phyloP scores from a whole-genome alignment of 1,140 invertebrate species.

The Tetraneura akinire region DNA sequence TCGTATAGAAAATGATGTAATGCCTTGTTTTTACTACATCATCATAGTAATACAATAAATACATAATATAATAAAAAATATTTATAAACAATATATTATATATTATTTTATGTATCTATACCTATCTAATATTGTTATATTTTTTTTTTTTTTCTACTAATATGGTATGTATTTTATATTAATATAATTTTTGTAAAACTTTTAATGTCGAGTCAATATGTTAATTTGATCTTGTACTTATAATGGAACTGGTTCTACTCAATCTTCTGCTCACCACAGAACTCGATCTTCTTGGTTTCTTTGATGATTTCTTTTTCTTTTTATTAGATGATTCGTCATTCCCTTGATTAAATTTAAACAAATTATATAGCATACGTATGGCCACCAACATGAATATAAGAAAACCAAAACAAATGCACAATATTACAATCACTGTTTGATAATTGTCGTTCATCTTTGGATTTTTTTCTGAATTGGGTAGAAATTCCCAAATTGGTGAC shows the following conservation, averaged over 20 bases:
- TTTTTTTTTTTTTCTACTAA: no score
- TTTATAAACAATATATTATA: no score
- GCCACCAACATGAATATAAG: slow-evolving; percentile 21
- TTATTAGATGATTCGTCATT: background rate
- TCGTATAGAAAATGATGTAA: no score
- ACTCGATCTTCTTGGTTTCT: background rate
- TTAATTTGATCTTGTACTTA: slow-evolving; percentile 4
- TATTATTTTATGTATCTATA: no score
- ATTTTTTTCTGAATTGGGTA: slow-evolving; percentile 16
- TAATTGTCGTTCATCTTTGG: background rate
- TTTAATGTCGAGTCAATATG: background rate
- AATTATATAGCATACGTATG: slow-evolving; percentile 17
- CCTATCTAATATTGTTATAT: no score
- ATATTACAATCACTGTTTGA: background rate
- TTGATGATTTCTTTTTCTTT: background rate
- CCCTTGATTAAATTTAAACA: slow-evolving; percentile 27
- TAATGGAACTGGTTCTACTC: slow-evolving; percentile 25
- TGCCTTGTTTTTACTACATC: no score
- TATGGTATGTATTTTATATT: no score
- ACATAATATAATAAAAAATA: no score
- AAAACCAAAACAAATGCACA: slow-evolving; percentile 31
- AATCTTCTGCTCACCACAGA: slow-evolving; percentile 7
- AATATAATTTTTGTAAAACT: no score
- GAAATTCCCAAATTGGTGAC: slow-evolving; percentile 35
- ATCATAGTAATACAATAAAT: no score